A percentile compares a stretch with the other conserved stretches of the same genome.
Conservation (phyloP, 2,888 invertebrate genomes). For the Eudasyphora cyanicolor region DNA sequence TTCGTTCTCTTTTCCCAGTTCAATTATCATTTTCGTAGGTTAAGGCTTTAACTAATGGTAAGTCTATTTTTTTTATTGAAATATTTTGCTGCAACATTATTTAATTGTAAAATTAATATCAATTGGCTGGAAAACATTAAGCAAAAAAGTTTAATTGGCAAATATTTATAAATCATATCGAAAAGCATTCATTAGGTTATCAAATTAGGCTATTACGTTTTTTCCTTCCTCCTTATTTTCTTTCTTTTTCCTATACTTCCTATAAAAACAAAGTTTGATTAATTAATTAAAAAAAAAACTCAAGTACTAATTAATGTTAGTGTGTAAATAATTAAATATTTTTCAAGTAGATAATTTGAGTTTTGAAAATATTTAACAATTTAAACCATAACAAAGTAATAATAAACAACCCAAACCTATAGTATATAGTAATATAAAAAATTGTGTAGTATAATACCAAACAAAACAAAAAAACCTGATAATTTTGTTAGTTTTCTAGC, state of each 20-base stretch:
- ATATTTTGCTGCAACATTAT: slow-evolving; percentile 51
- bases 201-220: slow-evolving; percentile 60
- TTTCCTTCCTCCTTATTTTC: slow-evolving; percentile 13
- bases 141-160: not conserved
- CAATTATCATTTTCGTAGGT: no score
- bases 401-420: slow-evolving; percentile 42
- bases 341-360: slow-evolving; percentile 66
- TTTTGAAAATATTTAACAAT: slow-evolving; percentile 55
- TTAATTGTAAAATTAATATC: not conserved
- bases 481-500: slow-evolving; percentile 37
- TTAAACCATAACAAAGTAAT: slow-evolving; percentile 35
- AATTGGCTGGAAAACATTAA: slow-evolving; percentile 43
- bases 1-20: no score
- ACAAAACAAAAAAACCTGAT: not conserved
- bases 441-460: slow-evolving; percentile 58
- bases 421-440: slow-evolving; percentile 64
- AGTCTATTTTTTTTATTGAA: no score
- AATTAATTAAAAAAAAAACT: slow-evolving; percentile 11
- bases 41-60: no score
- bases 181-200: slow-evolving; percentile 55
- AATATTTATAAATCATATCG: slow-evolving; percentile 28
- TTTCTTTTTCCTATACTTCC: slow-evolving; percentile 10
- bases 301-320: slow-evolving; percentile 55
- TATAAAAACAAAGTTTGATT: not conserved
- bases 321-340: slow-evolving; percentile 63